Conservation (phyloP, 37 sponge, comb jelly and placozoan genomes). For the Cliona cf. orientalis region DNA sequence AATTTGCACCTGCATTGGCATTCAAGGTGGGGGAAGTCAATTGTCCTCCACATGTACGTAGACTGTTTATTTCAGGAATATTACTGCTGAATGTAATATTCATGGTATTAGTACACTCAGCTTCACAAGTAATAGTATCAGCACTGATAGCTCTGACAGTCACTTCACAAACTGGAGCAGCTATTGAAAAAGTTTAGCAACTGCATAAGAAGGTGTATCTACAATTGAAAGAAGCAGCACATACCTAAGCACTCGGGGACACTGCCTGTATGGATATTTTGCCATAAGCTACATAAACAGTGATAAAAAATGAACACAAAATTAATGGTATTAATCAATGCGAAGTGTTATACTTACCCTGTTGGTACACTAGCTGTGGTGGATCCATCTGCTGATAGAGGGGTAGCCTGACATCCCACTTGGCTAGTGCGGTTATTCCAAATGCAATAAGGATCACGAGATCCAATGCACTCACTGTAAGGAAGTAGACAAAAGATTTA, state of each 20-base stretch:
- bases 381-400: neutral
- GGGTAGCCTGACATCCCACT: too few relatives aligned
- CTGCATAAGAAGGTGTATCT: neutral
- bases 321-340: neutral
- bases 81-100: neutral
- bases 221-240: neutral
- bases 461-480: conserved; percentile 1
- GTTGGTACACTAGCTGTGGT: neutral
- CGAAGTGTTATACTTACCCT: neutral
- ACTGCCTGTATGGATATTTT: neutral
- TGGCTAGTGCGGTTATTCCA: conserved; percentile 4
- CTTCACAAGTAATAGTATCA: conserved; percentile 11
- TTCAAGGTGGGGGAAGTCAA: too few relatives aligned
- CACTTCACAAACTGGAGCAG: neutral
- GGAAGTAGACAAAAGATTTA: neutral
- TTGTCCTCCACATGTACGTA: too few relatives aligned
- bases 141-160: neutral
- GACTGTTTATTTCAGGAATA: neutral
- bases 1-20: too few relatives aligned
- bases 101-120: neutral
- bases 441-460: conserved; percentile 38
- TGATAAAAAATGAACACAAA: neutral
- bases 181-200: neutral
- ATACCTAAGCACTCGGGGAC: neutral
- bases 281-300: neutral